Conservation (phyloP, 2,113 vertebrate genomes). For the Cephalophus harveyi region DNA sequence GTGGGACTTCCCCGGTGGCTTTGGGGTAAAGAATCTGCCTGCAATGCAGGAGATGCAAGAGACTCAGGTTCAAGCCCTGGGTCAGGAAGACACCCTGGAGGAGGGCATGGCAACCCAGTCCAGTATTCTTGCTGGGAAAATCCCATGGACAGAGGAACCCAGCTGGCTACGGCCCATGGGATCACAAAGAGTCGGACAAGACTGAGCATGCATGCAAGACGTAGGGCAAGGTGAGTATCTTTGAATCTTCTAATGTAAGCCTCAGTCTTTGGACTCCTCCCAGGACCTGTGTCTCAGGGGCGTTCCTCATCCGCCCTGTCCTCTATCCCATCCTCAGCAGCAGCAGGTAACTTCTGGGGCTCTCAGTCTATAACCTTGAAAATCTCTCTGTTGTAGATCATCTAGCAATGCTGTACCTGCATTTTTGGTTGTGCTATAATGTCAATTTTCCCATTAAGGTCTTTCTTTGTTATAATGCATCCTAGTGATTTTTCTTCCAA, state of each 20-base stretch:
- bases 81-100: not conserved
- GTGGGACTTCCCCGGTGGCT: not conserved
- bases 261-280: not conserved
- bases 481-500: not conserved
- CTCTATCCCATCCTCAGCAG: not conserved
- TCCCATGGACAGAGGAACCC: not conserved
- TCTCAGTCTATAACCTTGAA: not conserved
- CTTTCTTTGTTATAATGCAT: not conserved
- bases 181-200: not conserved
- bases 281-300: not conserved
- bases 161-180: not conserved
- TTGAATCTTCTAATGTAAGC: not conserved
- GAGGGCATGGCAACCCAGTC: not conserved
- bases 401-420: not conserved
- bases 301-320: accelerated
- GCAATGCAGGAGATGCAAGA: not conserved
- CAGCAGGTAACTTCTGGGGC: not conserved
- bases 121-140: not conserved
- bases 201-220: not conserved
- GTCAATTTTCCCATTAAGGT: not conserved
- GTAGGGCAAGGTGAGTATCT: not conserved
- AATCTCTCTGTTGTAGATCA: not conserved
- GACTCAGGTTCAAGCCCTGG: not conserved
- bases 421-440: not conserved
- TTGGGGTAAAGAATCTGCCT: not conserved